phyloP scores from a whole-genome alignment of 2,113 vertebrate species.

The Strix uralensis region DNA sequence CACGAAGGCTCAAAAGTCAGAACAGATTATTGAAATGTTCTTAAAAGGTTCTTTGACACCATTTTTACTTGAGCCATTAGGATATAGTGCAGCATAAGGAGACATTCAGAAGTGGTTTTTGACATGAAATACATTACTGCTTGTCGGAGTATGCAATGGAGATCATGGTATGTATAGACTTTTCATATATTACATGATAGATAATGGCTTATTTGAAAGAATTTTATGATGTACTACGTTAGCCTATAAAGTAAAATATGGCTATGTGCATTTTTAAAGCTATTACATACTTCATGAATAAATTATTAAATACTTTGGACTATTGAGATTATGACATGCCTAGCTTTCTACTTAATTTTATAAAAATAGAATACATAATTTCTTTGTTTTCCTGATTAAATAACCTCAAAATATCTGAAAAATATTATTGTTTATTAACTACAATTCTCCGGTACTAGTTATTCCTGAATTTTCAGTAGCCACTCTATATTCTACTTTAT shows the following conservation, averaged over 20 bases:
- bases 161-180: not conserved
- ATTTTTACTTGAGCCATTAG: constrained; percentile 33
- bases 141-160: not conserved
- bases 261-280: not conserved
- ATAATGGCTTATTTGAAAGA: not conserved
- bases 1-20: not conserved
- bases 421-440: not conserved
- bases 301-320: not conserved
- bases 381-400: not conserved
- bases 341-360: not conserved
- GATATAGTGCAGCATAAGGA: not conserved
- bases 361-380: not conserved
- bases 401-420: not conserved
- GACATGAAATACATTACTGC: not conserved
- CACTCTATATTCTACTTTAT: not conserved
- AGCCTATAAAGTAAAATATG: not conserved
- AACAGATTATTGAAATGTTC: constrained; percentile 8
- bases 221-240: not conserved
- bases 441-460: not conserved
- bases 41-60: constrained; percentile 3
- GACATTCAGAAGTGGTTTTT: constrained; percentile 18
- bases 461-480: not conserved
- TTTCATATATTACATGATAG: not conserved
- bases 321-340: not conserved
- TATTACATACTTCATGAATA: not conserved